Base-by-base conservation (phyloP, 2,888 invertebrate genomes). In the Heliothis peltigera region DNA sequence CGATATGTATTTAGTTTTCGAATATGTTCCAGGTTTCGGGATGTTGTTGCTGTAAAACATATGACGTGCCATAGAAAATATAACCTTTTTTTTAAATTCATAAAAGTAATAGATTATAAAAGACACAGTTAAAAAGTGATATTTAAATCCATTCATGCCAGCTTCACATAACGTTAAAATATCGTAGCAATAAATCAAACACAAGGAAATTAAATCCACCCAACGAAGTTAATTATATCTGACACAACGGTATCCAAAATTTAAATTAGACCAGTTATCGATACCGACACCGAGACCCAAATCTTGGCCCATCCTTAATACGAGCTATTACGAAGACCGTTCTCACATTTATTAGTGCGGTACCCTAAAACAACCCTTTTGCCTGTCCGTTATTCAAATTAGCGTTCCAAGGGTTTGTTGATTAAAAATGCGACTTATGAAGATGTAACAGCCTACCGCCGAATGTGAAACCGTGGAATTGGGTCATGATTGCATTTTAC, bases 361-460 rank as follows among this genome's bases (percentile, higher is more conserved):
- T 60, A 71, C 77, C 80, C 80, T 80, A 78, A 81, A 85, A 80
- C 74, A 84, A 85, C 86, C 87, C 85, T 84, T 87, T 83, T 73
- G 77, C 70, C 64, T 71, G 73, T 70, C 83, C 84, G 82, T 88
- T 91, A 91, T 92, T 91, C 88, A 91, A 92, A 91, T 92, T 85
- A 88, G 86, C 83, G 77, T 73, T 71, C 75, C 80, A 69, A 78
- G 65, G 74, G 71, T 47, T 59, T 77, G 84, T 84, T 90, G 88
- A 91, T 92, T 92, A 91, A 92, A 92, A 92, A 92, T 89, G 79
- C 90, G 89, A 86, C 71, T 73, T 77, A 74, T 62, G 64, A 80
- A 75, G 77, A 80, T 54, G 62, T 65, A 59, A 53, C 58, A 43
- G 52, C 21, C 55, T 42, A 52, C 39, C 61, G 52, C 32, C 64